A percentile compares a stretch with the other conserved stretches of the same genome.
phyloP scores from a whole-genome alignment of 2,888 invertebrate species.

The Acleris literana region DNA sequence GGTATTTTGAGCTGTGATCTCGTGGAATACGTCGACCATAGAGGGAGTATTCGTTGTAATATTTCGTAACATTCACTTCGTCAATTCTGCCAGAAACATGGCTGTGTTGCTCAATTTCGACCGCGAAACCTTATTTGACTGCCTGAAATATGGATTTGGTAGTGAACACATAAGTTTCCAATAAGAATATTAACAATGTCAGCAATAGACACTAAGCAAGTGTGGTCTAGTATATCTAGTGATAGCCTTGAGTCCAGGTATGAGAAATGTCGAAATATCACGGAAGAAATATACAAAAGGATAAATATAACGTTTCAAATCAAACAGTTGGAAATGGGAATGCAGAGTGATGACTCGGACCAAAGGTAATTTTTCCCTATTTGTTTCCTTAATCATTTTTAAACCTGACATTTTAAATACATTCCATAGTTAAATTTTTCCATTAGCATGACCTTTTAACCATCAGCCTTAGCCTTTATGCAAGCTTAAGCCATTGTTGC shows the following conservation, averaged over 20 bases:
- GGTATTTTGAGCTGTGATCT: constrained; percentile 22
- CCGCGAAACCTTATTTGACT: constrained; percentile 47
- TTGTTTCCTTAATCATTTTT: neutral
- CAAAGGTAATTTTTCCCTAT: constrained; percentile 56
- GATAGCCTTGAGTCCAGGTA: constrained; percentile 66
- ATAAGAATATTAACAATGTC: constrained; percentile 62
- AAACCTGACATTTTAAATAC: neutral
- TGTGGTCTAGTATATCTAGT: constrained; percentile 57
- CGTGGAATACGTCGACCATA: constrained; percentile 26
- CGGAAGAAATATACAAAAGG: constrained; percentile 78
- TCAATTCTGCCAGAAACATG: constrained; percentile 48
- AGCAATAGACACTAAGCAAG: constrained; percentile 58
- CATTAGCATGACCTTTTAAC: neutral
- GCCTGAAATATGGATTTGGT: constrained; percentile 44
- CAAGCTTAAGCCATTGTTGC: neutral
- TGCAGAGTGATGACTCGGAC: constrained; percentile 68
- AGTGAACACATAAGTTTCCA: constrained; percentile 59
- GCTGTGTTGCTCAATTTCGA: constrained; percentile 54
- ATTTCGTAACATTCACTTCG: constrained; percentile 36
- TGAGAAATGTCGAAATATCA: constrained; percentile 77
- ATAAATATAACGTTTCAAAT: constrained; percentile 79
- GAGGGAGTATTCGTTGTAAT: constrained; percentile 19
- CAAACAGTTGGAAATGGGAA: constrained; percentile 66
- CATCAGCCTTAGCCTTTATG: neutral
- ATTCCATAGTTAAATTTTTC: neutral